Conservation (phyloP, 2,113 vertebrate species). For the Ascaphus truei region DNA sequence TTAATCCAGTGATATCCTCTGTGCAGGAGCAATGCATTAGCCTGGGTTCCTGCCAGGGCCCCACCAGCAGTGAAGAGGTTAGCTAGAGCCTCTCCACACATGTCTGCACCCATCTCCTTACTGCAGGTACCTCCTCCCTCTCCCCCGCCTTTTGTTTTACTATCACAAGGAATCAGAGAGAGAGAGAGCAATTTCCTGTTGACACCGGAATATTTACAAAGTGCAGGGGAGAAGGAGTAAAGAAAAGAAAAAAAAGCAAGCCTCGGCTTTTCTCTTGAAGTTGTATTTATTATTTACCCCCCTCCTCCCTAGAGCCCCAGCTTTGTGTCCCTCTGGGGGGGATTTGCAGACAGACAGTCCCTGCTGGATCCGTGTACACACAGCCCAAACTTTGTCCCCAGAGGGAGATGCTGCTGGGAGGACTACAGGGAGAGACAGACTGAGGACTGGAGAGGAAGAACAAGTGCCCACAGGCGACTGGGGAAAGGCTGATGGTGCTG, state of each 20-base stretch:
- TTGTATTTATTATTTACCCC: background rate
- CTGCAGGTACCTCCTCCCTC: constrained; percentile 48
- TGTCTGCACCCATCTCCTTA: background rate
- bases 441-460: background rate
- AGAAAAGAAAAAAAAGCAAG: background rate
- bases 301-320: background rate
- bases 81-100: background rate
- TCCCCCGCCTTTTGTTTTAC: constrained; percentile 57
- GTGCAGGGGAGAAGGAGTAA: constrained; percentile 52
- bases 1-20: too few species aligned
- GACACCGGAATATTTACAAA: constrained; percentile 54
- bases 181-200: constrained; percentile 68
- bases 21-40: too few species aligned
- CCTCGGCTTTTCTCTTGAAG: background rate
- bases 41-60: too few species aligned
- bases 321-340: background rate
- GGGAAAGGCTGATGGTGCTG: background rate
- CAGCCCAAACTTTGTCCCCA: background rate
- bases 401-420: too few species aligned
- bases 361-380: constrained; percentile 42
- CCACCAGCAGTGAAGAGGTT: too few species aligned
- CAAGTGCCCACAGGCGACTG: too few species aligned
- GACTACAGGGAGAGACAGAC: too few species aligned
- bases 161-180: constrained; percentile 43
- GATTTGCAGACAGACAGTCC: background rate